Percentiles rank a stretch among this genome's conserved stretches.
These are phyloP conservation scores for Disparrhopalites patrizii DNA, from an alignment of 2,888 invertebrate species.

Conservation along the genomic window DNA sequence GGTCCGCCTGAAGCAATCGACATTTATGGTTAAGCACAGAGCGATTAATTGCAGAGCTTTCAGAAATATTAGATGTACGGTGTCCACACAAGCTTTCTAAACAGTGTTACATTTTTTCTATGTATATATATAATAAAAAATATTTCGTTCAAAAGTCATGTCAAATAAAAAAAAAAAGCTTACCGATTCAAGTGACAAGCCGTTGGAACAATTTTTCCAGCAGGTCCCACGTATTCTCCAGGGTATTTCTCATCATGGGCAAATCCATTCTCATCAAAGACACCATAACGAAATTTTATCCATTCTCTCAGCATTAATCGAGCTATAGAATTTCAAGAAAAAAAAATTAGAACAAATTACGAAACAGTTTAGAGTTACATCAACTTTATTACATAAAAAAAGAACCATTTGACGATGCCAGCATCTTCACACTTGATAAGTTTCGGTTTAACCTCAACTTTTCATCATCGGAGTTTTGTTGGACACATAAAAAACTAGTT, in stretches of 20 bases:
- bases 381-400: constrained; percentile 3
- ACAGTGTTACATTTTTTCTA: background rate
- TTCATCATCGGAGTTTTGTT: too few relatives aligned
- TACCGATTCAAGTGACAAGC: constrained; percentile 48
- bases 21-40: constrained; percentile 20
- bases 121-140: constrained; percentile 2
- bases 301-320: constrained; percentile 50
- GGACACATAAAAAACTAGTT: too few relatives aligned
- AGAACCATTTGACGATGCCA: too few relatives aligned
- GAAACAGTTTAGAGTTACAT: constrained; percentile 11
- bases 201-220: constrained; percentile 45
- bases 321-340: constrained; percentile 36
- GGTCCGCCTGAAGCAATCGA: constrained; percentile 14
- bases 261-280: constrained; percentile 54
- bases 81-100: background rate
- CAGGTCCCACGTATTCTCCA: constrained; percentile 41
- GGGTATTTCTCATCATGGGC: constrained; percentile 50
- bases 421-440: constrained; percentile 3
- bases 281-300: constrained; percentile 54
- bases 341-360: constrained; percentile 8
- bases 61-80: background rate
- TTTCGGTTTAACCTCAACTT: background rate
- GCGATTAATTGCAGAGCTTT: constrained; percentile 25
- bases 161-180: constrained; percentile 20
- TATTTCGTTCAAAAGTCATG: background rate